phyloP scores from a whole-genome alignment of 2,113 vertebrate genomes.

The Clarias batrachus region DNA sequence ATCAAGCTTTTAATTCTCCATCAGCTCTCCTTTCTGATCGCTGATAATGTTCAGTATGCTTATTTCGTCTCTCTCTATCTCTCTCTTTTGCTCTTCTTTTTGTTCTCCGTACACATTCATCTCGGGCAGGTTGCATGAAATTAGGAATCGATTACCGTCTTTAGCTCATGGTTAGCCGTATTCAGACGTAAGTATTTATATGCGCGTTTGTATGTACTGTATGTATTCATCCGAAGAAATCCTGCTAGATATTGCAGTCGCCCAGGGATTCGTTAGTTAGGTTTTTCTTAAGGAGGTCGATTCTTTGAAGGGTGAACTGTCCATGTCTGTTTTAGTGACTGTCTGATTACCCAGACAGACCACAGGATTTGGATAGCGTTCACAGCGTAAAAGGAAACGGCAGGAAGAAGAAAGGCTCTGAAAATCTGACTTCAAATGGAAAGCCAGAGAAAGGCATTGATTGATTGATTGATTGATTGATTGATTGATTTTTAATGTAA shows the following conservation, averaged over 20 bases:
- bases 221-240: conserved; percentile 65
- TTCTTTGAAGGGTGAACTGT: background rate
- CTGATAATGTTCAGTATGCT: conserved; percentile 21
- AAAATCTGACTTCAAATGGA: background rate
- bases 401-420: background rate
- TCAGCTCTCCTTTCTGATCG: conserved; percentile 20
- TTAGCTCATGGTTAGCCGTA: conserved; percentile 71
- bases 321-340: background rate
- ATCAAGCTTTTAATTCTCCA: conserved; percentile 18
- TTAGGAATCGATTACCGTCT: conserved; percentile 78
- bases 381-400: background rate
- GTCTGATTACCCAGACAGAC: background rate
- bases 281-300: background rate
- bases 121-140: conserved; percentile 75
- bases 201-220: conserved; percentile 20
- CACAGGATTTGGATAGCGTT: background rate
- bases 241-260: background rate
- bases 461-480: background rate
- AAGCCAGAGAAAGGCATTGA: background rate
- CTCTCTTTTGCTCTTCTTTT: conserved; percentile 33
- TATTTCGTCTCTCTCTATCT: conserved; percentile 2
- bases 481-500: no score
- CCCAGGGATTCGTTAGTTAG: background rate
- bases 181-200: conserved; percentile 56
- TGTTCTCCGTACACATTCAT: conserved; percentile 64